A percentile compares a stretch with the other conserved stretches of the same genome.
Evolutionary conservation across 2,797 vertebrate species (phyloP).

Genomic region (Chrysocyon brachyurus): DNA sequence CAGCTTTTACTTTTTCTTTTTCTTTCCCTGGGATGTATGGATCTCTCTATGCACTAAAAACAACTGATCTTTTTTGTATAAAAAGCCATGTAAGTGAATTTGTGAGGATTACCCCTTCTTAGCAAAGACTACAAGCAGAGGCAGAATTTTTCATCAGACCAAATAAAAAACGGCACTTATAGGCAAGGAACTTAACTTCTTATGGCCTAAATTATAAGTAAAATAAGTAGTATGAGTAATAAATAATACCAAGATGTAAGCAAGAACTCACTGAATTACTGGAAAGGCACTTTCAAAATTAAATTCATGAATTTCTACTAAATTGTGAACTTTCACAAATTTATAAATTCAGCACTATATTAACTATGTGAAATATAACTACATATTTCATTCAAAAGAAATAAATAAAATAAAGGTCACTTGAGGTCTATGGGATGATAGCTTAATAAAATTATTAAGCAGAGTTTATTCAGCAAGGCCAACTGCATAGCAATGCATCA

Average conservation of each 20-base stretch:
- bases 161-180: background rate
- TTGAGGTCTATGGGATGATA: background rate
- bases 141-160: background rate
- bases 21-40: background rate
- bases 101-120: background rate
- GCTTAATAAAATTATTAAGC: conserved; percentile 14
- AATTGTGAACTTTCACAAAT: background rate
- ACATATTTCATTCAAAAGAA: background rate
- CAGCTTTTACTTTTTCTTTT: background rate
- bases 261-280: background rate
- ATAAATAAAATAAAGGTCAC: conserved; percentile 5
- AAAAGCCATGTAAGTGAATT: background rate
- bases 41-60: conserved; percentile 21
- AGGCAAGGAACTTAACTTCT: background rate
- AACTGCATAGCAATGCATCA: background rate
- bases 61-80: background rate
- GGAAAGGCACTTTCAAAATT: background rate
- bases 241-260: background rate
- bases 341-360: background rate
- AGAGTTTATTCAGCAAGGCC: background rate
- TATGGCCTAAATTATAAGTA: background rate
- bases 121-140: background rate
- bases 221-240: background rate
- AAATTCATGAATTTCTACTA: background rate
- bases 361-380: background rate